A percentile compares a stretch with the other conserved stretches of the same genome.
Conservation (phyloP, 2,888 invertebrate genomes). For the Gari tellinella region DNA sequence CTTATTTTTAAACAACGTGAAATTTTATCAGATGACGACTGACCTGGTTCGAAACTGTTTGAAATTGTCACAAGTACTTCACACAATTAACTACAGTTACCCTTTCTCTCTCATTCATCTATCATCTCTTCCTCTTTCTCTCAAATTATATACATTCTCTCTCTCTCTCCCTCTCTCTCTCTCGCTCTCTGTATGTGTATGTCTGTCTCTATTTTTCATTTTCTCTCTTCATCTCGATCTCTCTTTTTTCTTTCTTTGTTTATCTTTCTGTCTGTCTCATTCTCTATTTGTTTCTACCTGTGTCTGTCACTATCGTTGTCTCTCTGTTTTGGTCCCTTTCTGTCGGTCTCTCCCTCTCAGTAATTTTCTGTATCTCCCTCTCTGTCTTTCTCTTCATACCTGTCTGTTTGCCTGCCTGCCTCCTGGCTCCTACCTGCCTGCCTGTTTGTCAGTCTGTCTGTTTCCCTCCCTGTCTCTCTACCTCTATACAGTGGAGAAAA, state of each 20-base stretch:
- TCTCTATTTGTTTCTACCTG: constrained; percentile 7
- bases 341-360: constrained; percentile 12
- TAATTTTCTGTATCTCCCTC: constrained; percentile 6
- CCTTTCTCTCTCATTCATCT: not conserved
- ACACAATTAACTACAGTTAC: too few species aligned
- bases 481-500: too few species aligned
- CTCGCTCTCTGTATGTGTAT: constrained; percentile 22
- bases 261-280: constrained; percentile 9
- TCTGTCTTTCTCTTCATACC: constrained; percentile 20
- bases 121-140: not conserved
- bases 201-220: constrained; percentile 15
- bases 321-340: constrained; percentile 27
- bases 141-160: constrained; percentile 10
- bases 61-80: too few species aligned
- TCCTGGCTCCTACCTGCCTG: constrained; percentile 2
- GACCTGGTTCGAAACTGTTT: too few species aligned
- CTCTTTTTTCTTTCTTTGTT: constrained; percentile 15
- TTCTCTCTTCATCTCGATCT: constrained; percentile 2
- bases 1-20: too few species aligned
- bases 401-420: constrained; percentile 4
- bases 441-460: constrained; percentile 9
- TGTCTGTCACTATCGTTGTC: constrained; percentile 31
- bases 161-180: constrained; percentile 8
- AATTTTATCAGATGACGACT: too few species aligned
- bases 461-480: constrained; percentile 11